Evolutionary conservation across 2,888 invertebrate species (phyloP), one percentile per base, ranked within the genome.

Genomic region (Agriopis aurantiaria): DNA sequence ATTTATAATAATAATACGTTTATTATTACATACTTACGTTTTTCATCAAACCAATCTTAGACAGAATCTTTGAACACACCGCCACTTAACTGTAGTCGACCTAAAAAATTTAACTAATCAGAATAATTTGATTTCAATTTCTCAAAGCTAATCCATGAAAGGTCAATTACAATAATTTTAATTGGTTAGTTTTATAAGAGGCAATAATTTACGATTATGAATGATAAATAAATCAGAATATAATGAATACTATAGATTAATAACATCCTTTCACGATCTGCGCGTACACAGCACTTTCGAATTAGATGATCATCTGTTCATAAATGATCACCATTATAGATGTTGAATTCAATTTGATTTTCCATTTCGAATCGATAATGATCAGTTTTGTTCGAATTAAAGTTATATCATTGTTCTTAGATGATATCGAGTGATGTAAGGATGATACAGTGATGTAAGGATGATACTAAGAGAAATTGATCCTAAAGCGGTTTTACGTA

Each of bases 401-500:
- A 61, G 72, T 76, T 71, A 73, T 69, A 56, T 75, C 73, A 75
- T 76, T 76, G 69, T 76, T 73, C 71, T 58, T 66, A 57, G 69
- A 71, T 69, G 61, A 40, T 71, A 66, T 56, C 23, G 48, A 49
- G 67, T 64, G 67, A 71, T 61, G 68, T 63, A 66, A 68, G 67
- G 62, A 70, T 66, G 70, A 59, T 70, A 53, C 59, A 49, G 67
- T 64, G 67, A 71, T 61, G 68, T 63, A 66, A 68, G 67, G 62
- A 70, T 66, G 70, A 59, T 70, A 53, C 59, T 48, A 5, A 51
- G 51, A 57, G 61, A 57, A 64, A 64, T 62, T 61, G 55, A 60
- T 65, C 41, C n/a, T 73, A 77, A 78, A 75, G 72, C 48, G 74
- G 48, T 46, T 45, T 75, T 72, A 74, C 78, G 75, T 75, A 78